Conservation (phyloP, 2,797 vertebrate genomes). For the Staurois parvus region DNA sequence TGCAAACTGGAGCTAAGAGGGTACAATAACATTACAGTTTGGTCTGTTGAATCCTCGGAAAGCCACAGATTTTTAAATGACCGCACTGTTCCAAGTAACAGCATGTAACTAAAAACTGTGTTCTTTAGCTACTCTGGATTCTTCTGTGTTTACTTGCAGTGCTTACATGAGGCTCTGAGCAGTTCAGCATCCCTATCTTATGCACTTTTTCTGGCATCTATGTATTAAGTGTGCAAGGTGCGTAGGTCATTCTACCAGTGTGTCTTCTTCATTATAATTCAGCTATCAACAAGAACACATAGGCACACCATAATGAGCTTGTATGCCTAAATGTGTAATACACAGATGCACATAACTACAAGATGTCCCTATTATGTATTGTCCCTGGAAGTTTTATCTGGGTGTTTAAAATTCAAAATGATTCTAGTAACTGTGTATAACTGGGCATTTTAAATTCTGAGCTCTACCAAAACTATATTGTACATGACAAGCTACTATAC, state of each 20-base stretch:
- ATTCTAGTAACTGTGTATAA: too few relatives aligned
- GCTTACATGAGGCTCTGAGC: background rate
- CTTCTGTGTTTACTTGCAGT: background rate
- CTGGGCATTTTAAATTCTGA: background rate
- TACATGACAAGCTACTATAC: background rate
- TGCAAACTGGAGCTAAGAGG: slow-evolving; percentile 31
- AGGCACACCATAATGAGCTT: background rate
- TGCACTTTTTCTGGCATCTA: background rate
- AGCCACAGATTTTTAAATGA: slow-evolving; percentile 34
- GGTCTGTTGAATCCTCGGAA: slow-evolving; percentile 10
- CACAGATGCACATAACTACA: background rate
- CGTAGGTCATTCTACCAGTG: background rate
- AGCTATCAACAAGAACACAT: background rate
- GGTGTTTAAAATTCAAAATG: background rate
- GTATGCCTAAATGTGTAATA: too few relatives aligned
- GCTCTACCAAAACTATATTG: too few relatives aligned
- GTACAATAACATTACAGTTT: slow-evolving; percentile 47
- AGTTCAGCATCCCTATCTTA: background rate
- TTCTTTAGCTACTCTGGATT: background rate
- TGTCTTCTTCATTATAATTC: background rate
- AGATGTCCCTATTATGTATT: background rate
- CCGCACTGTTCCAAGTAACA: slow-evolving; percentile 41
- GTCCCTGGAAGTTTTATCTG: too few relatives aligned
- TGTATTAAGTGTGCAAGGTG: background rate
- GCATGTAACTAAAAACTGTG: slow-evolving; percentile 28